phyloP scores from a whole-genome alignment of 2,888 invertebrate species.

The Pollenia griseotomentosa region DNA sequence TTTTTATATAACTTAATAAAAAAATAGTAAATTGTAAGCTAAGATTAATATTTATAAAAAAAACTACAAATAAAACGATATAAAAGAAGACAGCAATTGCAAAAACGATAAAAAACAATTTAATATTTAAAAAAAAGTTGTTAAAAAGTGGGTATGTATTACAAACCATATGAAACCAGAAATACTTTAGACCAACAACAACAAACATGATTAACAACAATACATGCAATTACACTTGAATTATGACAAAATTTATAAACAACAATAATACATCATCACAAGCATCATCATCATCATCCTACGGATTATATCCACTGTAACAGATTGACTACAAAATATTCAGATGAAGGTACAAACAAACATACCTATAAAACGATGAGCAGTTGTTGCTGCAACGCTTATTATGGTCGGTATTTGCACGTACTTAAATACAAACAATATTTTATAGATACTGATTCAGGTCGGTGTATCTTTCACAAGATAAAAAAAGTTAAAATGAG shows the following conservation, averaged over 20 bases:
- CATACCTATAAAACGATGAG: not conserved
- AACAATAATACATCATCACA: not conserved
- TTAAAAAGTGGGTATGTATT: constrained; percentile 9
- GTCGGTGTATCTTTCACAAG: constrained; percentile 14
- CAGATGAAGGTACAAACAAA: not conserved
- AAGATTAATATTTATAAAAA: not conserved
- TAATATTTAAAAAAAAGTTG: not conserved
- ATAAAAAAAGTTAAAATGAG: constrained; percentile 29
- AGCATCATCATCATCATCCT: constrained; percentile 3
- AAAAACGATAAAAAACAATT: constrained; percentile 13
- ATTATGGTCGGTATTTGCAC: not conserved
- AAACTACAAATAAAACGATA: not conserved
- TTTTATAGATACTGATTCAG: constrained; percentile 3
- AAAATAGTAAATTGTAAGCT: constrained; percentile 12
- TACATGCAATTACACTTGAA: constrained; percentile 67
- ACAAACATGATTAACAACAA: constrained; percentile 35
- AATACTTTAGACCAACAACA: not conserved
- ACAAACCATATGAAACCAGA: constrained; percentile 37
- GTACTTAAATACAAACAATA: not conserved
- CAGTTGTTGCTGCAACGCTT: not conserved
- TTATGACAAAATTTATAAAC: constrained; percentile 52
- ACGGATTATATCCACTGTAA: constrained; percentile 14
- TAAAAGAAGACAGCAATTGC: constrained; percentile 14
- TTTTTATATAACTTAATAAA: not conserved
- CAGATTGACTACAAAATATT: not conserved